A percentile compares a stretch with the other conserved stretches of the same genome.
Evolutionary conservation across 2,797 vertebrate genomes (phyloP).

Genomic region (Dendrocincla fuliginosa): DNA sequence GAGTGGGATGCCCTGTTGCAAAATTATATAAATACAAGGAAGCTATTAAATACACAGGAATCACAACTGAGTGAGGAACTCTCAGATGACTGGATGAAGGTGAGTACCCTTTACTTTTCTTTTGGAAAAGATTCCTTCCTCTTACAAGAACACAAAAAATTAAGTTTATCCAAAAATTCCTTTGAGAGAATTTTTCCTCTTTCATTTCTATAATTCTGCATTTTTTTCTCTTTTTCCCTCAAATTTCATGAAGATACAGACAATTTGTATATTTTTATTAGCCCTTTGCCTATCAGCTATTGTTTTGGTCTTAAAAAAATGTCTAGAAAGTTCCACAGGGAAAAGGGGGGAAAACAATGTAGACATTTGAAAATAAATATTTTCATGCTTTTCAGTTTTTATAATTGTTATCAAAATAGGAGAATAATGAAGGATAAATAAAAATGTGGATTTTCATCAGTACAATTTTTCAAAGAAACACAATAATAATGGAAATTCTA

Average conservation of each 20-base stretch:
- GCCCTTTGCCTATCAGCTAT: background rate
- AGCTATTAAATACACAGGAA: background rate
- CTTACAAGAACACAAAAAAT: background rate
- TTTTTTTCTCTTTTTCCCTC: background rate
- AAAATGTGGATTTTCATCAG: background rate
- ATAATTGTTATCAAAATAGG: background rate
- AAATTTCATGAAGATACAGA: background rate
- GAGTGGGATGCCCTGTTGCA: background rate
- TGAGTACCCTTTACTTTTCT: background rate
- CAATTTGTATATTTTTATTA: background rate
- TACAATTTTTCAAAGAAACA: background rate
- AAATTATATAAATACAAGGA: background rate
- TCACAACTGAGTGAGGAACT: background rate
- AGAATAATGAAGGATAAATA: background rate
- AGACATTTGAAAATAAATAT: background rate
- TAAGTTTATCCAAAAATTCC: accelerated
- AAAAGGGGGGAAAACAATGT: background rate
- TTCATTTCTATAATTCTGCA: background rate
- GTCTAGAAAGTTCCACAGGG: background rate
- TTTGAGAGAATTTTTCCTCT: background rate
- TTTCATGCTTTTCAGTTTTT: background rate
- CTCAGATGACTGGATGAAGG: background rate
- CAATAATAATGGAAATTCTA: background rate
- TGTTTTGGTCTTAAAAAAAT: background rate
- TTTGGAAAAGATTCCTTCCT: background rate